Evolutionary conservation across 2,113 vertebrate species (phyloP).

Genomic region (Psephotus haematonotus): DNA sequence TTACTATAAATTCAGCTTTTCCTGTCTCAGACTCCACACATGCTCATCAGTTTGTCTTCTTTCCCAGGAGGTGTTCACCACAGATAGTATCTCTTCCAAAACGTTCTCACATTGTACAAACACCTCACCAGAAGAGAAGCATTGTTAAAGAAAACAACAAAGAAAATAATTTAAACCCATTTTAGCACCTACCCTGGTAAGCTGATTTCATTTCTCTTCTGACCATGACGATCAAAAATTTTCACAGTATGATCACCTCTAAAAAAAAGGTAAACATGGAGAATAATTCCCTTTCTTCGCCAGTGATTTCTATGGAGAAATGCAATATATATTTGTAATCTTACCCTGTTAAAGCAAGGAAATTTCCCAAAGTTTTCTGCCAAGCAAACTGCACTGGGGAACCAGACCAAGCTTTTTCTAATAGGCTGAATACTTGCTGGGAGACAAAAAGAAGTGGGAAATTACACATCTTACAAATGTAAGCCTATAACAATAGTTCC

Average conservation of each 20-base stretch:
- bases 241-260: constrained; percentile 89
- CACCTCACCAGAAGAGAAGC: not conserved
- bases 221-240: constrained; percentile 97
- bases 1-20: not conserved
- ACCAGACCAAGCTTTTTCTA: constrained; percentile 84
- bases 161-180: not conserved
- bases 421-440: constrained; percentile 88
- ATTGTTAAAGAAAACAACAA: not conserved
- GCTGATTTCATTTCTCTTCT: constrained; percentile 90
- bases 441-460: constrained; percentile 20
- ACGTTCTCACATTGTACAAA: not conserved
- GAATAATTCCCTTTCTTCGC: not conserved
- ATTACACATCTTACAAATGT: not conserved
- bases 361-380: constrained; percentile 93
- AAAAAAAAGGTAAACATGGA: constrained; percentile 38
- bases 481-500: not conserved
- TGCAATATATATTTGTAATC: constrained; percentile 31
- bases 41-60: not conserved
- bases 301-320: not conserved
- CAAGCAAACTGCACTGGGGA: constrained; percentile 86
- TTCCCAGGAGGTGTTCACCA: not conserved
- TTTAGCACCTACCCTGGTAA: constrained; percentile 85
- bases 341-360: constrained; percentile 94
- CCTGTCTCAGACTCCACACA: not conserved
- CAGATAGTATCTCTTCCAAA: not conserved